phyloP scores from a whole-genome alignment of 92 coral and sea anemone species.

The Phenganax subtilis region DNA sequence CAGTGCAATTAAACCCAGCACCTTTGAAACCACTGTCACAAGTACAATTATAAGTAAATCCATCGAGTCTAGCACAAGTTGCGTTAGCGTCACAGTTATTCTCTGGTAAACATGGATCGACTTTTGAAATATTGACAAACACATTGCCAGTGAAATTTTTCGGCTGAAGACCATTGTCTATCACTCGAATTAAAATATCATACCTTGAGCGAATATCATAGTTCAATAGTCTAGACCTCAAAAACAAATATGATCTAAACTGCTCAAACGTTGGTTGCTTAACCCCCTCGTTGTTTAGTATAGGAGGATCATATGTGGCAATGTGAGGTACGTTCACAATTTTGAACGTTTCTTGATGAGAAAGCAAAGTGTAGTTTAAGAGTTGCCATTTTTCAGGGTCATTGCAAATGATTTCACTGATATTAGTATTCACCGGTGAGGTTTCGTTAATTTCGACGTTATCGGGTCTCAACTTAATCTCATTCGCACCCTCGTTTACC shows the following conservation, averaged over 20 bases:
- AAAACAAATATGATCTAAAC: conserved; percentile 42
- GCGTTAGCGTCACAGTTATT: conserved; percentile 69
- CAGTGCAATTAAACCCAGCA: conserved; percentile 65
- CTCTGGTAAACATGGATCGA: conserved; percentile 67
- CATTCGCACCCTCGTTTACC: conserved; percentile 68
- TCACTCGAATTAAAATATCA: conserved; percentile 54
- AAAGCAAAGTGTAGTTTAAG: conserved; percentile 53
- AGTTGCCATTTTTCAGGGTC: conserved; percentile 72
- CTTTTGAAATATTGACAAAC: conserved; percentile 54
- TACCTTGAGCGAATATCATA: conserved; percentile 49
- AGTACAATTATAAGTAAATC: conserved; percentile 58
- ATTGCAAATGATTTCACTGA: conserved; percentile 60
- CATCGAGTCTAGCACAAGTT: conserved; percentile 63
- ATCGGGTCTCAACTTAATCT: conserved; percentile 46
- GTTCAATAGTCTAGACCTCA: conserved; percentile 50
- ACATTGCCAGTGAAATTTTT: conserved; percentile 58
- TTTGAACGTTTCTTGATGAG: conserved; percentile 50
- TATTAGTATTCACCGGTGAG: conserved; percentile 54
- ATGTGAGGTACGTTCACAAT: conserved; percentile 44
- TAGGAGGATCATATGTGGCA: conserved; percentile 32
- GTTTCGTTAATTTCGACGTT: conserved; percentile 64
- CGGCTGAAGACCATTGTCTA: conserved; percentile 62
- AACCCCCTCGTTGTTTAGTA: conserved; percentile 17
- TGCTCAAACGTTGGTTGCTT: neutral
- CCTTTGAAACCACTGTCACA: conserved; percentile 74